A percentile compares a stretch with the other conserved stretches of the same genome.
phyloP scores from a whole-genome alignment of 2,113 vertebrate genomes.

The Urocitellus parryii region DNA sequence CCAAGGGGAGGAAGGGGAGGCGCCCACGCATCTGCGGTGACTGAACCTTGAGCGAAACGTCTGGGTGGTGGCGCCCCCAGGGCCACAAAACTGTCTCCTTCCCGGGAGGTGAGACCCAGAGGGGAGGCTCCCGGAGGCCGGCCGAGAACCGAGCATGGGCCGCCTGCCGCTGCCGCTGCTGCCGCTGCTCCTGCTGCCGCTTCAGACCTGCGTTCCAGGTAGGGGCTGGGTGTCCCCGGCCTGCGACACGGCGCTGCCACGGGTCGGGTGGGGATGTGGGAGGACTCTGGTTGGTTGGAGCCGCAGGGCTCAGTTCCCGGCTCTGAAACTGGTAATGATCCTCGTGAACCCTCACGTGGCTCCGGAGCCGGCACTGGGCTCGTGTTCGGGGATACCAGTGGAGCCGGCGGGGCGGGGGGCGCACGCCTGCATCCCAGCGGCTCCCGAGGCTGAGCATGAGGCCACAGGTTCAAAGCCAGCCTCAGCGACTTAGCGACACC shows the following conservation, averaged over 20 bases:
- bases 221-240: not conserved
- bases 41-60: conserved; percentile 39
- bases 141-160: conserved; percentile 27
- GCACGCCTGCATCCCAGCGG: too few species aligned
- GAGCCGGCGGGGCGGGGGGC: not conserved
- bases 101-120: not conserved
- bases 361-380: not conserved
- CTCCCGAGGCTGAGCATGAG: too few species aligned
- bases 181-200: not conserved
- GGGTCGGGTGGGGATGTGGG: not conserved
- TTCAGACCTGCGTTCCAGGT: conserved; percentile 62
- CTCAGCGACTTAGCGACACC: too few species aligned
- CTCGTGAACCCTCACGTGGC: not conserved
- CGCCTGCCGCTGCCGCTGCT: not conserved
- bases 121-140: not conserved
- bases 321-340: too few species aligned
- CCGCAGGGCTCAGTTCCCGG: not conserved
- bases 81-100: conserved; percentile 65
- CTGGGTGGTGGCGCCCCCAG: conserved; percentile 73
- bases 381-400: fast-evolving
- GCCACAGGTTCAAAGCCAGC: too few species aligned
- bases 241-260: fast-evolving
- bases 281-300: not conserved
- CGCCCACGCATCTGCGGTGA: conserved; percentile 55
- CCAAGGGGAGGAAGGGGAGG: not conserved